Evolutionary conservation across 2,113 vertebrate species (phyloP), one percentile per base, ranked within the genome.

Genomic region (Ancistrus triradiatus): DNA sequence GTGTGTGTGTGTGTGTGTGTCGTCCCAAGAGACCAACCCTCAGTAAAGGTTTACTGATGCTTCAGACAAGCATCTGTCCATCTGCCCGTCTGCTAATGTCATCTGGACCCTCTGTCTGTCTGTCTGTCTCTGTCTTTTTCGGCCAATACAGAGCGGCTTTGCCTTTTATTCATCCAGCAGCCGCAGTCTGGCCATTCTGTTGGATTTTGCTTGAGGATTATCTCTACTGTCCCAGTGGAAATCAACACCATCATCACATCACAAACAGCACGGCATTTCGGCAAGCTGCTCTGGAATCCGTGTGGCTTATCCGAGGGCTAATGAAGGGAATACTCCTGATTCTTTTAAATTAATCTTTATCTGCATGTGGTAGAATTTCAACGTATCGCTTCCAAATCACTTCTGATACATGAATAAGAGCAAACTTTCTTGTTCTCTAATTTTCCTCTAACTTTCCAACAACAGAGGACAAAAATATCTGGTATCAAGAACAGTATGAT

Each of bases 141-240:
- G 14, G 43, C 38, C 63, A 68, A 69, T 70, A 77, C 59, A 79
- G 74, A 82, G 74, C 55, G 74, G 83, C 76, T 87, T 86, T 84
- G 56, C 69, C 77, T 77, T 75, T 64, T 71, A 77, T 84, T 84
- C 67, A 84, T 79, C 74, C 81, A 70, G 68, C 33, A 73, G 74
- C 75, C 69, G 70, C 75, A 75, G 50, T 70, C 76, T 64, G n/a
- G 53, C 42, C 65, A 24, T 15, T 81, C 77, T n/a, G 73, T 70
- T 66, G 53, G 58, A 43, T 58, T 70, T 71, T 78, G n/a, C 65
- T 35, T 7, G 25, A 68, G 74, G 77, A 78, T 80, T 75, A 80
- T 49, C 57, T 61, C 44, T 64, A 44, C 74, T n/a, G 69, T 86
- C 83, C 78, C 82, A 7, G 77, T 80, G 81, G 85, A 85, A 78